Conservation (phyloP, 2,797 vertebrate genomes). For the Zenarchopterus dispar region DNA sequence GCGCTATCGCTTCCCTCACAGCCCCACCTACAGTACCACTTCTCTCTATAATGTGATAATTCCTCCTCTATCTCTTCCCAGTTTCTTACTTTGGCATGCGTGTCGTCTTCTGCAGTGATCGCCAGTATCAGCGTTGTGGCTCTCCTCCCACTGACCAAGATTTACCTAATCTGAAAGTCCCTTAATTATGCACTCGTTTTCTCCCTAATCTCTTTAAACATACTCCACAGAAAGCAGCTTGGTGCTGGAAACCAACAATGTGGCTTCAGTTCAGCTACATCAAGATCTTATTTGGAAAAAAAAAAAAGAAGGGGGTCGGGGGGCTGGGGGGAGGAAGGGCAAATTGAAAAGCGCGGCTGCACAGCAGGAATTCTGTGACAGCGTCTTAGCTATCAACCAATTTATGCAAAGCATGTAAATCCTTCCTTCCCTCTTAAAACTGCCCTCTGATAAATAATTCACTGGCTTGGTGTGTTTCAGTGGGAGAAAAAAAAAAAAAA, state of each 20-base stretch:
- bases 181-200: conserved; percentile 54
- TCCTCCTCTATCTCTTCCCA: conserved; percentile 15
- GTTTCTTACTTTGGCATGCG: conserved; percentile 12
- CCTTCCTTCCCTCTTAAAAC: conserved; percentile 23
- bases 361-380: conserved; percentile 41
- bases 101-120: conserved; percentile 45
- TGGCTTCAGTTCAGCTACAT: conserved; percentile 42
- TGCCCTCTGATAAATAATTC: conserved; percentile 23
- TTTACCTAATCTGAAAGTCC: conserved; percentile 51
- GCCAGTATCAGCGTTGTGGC: conserved; percentile 39
- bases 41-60: conserved; percentile 16
- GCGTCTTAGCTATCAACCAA: conserved; percentile 24
- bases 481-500: conserved; percentile 18
- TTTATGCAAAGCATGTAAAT: conserved; percentile 31
- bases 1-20: not conserved
- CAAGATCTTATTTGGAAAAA: conserved; percentile 31
- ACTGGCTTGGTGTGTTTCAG: conserved; percentile 36
- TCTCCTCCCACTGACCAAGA: conserved; percentile 56
- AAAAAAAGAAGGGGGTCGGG: no score
- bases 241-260: conserved; percentile 33
- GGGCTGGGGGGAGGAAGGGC: not conserved
- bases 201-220: conserved; percentile 63
- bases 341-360: conserved; percentile 25
- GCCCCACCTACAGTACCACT: not conserved
- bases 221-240: conserved; percentile 29